phyloP scores from a whole-genome alignment of 2,797 vertebrate species.

The Leptoclinus maculatus region DNA sequence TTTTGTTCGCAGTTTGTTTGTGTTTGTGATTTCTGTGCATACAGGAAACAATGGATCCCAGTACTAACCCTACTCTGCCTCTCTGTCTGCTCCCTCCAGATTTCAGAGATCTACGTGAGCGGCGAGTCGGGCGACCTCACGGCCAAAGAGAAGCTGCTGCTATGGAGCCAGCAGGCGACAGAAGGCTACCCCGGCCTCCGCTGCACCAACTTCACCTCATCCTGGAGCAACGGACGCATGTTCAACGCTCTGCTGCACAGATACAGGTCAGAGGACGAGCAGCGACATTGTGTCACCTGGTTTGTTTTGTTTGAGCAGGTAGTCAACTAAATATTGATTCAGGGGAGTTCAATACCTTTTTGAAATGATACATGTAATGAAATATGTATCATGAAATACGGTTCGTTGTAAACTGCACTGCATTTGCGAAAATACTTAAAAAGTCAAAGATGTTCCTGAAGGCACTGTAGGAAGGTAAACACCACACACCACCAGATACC shows the following conservation, averaged over 20 bases:
- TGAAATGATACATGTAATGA: background rate
- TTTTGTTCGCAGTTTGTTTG: background rate
- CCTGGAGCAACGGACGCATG: constrained; percentile 96
- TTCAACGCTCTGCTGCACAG: constrained; percentile 98
- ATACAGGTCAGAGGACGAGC: constrained; percentile 88
- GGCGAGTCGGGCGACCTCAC: constrained; percentile 97
- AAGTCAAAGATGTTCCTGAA: background rate
- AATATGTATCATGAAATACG: no score
- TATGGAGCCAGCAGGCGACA: constrained; percentile 96
- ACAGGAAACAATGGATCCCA: background rate
- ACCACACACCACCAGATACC: background rate
- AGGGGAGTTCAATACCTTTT: background rate
- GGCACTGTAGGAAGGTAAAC: background rate
- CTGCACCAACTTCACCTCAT: constrained; percentile 96
- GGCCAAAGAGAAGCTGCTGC: constrained; percentile 97
- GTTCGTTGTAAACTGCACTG: background rate
- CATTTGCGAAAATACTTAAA: background rate
- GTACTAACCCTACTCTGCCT: background rate
- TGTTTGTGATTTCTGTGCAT: background rate
- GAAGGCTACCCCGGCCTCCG: constrained; percentile 93
- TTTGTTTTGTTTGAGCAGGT: background rate
- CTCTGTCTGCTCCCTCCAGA: constrained; percentile 80
- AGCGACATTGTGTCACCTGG: background rate
- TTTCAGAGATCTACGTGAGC: constrained; percentile 98
- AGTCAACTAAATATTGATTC: background rate